A percentile compares a stretch with the other conserved stretches of the same genome.
phyloP scores from a whole-genome alignment of 2,888 invertebrate genomes.

The Nemurella pictetii region DNA sequence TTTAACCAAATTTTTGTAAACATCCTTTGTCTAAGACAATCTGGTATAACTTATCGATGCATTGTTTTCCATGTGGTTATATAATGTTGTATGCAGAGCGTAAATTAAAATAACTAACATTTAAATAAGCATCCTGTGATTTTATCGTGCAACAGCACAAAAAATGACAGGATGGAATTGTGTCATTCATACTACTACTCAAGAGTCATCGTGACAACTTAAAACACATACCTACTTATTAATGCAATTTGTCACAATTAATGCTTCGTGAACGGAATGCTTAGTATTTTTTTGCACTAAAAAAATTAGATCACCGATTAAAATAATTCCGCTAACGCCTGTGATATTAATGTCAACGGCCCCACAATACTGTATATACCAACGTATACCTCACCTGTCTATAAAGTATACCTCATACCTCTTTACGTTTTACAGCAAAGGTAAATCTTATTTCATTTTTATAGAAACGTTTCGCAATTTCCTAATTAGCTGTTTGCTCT shows the following conservation, averaged over 20 bases:
- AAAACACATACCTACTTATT: neutral
- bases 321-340: neutral
- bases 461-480: neutral
- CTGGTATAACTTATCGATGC: neutral
- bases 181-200: neutral
- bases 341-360: neutral
- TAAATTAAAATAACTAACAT: neutral
- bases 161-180: neutral
- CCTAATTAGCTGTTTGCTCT: constrained; percentile 21
- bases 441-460: neutral
- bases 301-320: neutral
- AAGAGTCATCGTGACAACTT: neutral
- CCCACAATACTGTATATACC: neutral
- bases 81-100: neutral
- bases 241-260: neutral
- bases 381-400: constrained; percentile 3
- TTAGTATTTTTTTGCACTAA: neutral
- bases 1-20: neutral
- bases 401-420: neutral
- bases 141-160: neutral
- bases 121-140: no score
- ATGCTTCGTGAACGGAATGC: neutral
- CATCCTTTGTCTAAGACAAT: neutral
- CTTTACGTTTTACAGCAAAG: neutral
- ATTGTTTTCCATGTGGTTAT: neutral